A percentile compares a stretch with the other conserved stretches of the same genome.
Conservation (phyloP, 2,797 vertebrate species). For the Nothura maculosa region DNA sequence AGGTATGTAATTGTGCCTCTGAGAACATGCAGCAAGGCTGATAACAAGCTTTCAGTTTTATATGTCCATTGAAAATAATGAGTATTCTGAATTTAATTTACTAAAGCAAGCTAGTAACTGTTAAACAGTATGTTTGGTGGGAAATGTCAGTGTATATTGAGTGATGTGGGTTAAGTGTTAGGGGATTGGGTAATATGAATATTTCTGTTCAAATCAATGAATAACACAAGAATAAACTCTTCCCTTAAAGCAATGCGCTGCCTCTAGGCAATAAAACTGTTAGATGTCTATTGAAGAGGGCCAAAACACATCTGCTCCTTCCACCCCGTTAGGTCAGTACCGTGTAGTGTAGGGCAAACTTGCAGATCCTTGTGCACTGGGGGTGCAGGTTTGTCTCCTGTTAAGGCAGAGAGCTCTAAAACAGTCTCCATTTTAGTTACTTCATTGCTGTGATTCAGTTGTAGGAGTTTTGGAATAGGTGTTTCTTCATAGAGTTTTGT, state of each 20-base stretch:
- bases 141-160: not conserved
- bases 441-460: not conserved
- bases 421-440: not conserved
- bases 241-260: not conserved
- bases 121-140: not conserved
- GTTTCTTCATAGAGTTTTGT: not conserved
- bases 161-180: not conserved
- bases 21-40: not conserved
- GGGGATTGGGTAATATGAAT: not conserved
- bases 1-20: slow-evolving; percentile 73
- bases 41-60: not conserved
- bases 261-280: not conserved
- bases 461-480: not conserved
- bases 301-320: not conserved
- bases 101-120: not conserved
- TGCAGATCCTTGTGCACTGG: not conserved
- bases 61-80: not conserved
- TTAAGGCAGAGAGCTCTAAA: not conserved
- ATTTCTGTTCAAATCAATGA: not conserved
- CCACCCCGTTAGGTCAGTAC: not conserved
- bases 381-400: not conserved
- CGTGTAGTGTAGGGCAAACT: not conserved
- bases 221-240: rapidly evolving
- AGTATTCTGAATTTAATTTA: not conserved
- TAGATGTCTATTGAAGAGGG: not conserved